A percentile compares a stretch with the other conserved stretches of the same genome.
These are phyloP conservation scores for Acronicta aceris DNA, from an alignment of 2,888 invertebrate species.

Conservation along the genomic window DNA sequence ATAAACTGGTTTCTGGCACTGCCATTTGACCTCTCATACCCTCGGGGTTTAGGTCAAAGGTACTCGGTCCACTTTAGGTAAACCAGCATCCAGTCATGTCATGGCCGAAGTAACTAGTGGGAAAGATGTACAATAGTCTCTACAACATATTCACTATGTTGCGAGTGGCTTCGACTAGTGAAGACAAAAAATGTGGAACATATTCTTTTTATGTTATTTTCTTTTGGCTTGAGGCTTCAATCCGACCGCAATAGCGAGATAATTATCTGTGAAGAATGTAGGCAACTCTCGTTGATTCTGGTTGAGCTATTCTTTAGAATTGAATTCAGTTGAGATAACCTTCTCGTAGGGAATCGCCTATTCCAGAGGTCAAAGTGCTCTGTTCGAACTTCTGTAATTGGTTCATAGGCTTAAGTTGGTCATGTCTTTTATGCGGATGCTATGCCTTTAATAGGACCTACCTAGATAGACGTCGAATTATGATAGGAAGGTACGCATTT, in stretches of 20 bases:
- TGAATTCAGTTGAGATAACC: background rate
- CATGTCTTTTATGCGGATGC: too few species aligned
- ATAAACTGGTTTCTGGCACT: constrained; percentile 22
- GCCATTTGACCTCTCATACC: constrained; percentile 23
- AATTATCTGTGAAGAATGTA: constrained; percentile 56
- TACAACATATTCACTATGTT: constrained; percentile 1
- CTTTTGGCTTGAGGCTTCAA: constrained; percentile 56
- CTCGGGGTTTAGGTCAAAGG: constrained; percentile 45
- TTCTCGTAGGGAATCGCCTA: too few species aligned
- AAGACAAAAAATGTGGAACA: constrained; percentile 41
- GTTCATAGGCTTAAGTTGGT: too few species aligned
- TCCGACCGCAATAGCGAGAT: constrained; percentile 55
- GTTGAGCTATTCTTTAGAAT: constrained; percentile 17
- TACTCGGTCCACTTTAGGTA: constrained; percentile 38
- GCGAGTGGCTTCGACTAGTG: constrained; percentile 12
- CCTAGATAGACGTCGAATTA: too few species aligned
- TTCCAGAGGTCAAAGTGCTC: too few species aligned
- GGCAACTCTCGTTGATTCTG: constrained; percentile 32
- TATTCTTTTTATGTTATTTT: constrained; percentile 41
- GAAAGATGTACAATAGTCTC: constrained; percentile 2
- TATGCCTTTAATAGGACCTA: too few species aligned
- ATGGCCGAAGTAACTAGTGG: constrained; percentile 18
- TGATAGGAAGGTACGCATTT: too few species aligned
- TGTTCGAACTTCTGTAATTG: too few species aligned
- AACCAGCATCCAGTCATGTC: constrained; percentile 35